A percentile compares a stretch with the other conserved stretches of the same genome.
Evolutionary conservation across 1,140 invertebrate genomes (phyloP).

Genomic region (Papilio machaon): DNA sequence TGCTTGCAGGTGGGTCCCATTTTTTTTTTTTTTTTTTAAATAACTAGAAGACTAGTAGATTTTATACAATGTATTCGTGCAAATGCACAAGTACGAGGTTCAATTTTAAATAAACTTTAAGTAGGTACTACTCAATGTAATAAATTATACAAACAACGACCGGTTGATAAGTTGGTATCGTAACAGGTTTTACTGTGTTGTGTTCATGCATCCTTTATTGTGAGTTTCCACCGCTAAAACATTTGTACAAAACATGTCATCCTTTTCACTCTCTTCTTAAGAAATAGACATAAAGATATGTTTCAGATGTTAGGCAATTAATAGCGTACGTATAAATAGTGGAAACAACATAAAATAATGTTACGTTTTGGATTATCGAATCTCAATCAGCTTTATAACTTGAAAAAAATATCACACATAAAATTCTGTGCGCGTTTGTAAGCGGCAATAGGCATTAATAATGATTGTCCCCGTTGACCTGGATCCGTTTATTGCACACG

Average conservation of each 20-base stretch:
- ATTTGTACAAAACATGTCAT: background rate
- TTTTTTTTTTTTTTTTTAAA: too few relatives aligned
- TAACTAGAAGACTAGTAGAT: too few relatives aligned
- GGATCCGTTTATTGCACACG: background rate
- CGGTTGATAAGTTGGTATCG: background rate
- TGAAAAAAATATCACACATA: background rate
- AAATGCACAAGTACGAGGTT: background rate
- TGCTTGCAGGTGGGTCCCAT: too few relatives aligned
- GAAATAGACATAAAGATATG: too few relatives aligned
- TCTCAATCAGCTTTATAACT: background rate
- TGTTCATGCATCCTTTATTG: background rate
- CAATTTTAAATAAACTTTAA: background rate
- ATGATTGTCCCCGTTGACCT: conserved; percentile 1
- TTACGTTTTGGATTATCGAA: too few relatives aligned
- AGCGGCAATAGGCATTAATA: background rate
- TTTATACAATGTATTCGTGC: background rate
- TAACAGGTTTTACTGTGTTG: background rate
- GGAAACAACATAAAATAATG: too few relatives aligned
- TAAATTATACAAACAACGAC: conserved; percentile 3
- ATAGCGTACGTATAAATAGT: too few relatives aligned
- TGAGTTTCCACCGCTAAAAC: too few relatives aligned
- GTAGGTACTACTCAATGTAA: background rate
- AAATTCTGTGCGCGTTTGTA: background rate
- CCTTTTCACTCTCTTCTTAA: background rate
- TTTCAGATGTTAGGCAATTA: too few relatives aligned